Percentiles rank a stretch among this genome's conserved stretches.
These are phyloP conservation scores for Aporophyla nigra DNA, from an alignment of 2,888 invertebrate species.

Conservation along the genomic window DNA sequence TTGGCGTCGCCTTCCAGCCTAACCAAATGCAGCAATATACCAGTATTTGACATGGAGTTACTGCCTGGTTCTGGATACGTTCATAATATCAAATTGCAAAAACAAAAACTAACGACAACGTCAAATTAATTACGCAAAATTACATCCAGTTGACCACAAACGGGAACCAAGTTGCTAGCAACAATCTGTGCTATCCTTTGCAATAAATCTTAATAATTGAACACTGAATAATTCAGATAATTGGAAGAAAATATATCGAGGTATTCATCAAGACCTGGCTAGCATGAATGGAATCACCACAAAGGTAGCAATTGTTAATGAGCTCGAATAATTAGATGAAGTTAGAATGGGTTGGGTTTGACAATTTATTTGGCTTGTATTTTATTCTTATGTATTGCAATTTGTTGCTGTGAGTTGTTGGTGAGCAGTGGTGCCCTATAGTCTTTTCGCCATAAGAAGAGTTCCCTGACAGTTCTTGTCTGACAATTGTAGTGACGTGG, in stretches of 20 bases:
- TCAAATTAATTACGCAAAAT: background rate
- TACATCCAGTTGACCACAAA: background rate
- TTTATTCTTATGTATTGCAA: background rate
- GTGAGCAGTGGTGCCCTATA: too few species aligned
- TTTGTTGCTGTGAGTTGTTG: too few species aligned
- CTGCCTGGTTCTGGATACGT: background rate
- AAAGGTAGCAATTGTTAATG: slow-evolving; percentile 11
- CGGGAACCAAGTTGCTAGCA: background rate
- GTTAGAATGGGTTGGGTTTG: slow-evolving; percentile 23
- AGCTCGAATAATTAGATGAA: slow-evolving; percentile 14
- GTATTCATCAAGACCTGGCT: slow-evolving; percentile 48
- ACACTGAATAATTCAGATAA: slow-evolving; percentile 58
- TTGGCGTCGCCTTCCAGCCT: too few species aligned
- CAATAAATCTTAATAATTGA: slow-evolving; percentile 61
- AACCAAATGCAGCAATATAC: background rate
- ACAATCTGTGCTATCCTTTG: slow-evolving; percentile 5
- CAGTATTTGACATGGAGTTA: background rate
- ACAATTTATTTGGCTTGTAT: background rate
- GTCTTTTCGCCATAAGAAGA: too few species aligned
- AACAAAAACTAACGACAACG: background rate
- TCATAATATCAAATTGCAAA: background rate
- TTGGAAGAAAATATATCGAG: slow-evolving; percentile 63
- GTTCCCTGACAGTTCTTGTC: too few species aligned
- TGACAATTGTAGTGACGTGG: too few species aligned
- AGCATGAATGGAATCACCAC: slow-evolving; percentile 36